phyloP scores from a whole-genome alignment of 2,797 vertebrate genomes.

The Mastacembelus armatus region DNA sequence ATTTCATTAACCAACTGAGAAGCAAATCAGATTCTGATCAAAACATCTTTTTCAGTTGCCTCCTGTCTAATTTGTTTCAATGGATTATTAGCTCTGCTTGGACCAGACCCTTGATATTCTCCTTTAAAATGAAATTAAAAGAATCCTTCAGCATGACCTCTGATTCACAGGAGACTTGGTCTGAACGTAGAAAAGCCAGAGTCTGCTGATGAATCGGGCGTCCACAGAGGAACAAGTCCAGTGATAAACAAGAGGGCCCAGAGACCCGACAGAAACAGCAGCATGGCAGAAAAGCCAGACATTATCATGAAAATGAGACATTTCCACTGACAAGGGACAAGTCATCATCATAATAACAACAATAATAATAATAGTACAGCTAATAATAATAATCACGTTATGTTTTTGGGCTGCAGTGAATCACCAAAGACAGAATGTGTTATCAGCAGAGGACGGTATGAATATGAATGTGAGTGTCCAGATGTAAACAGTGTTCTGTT shows the following conservation, averaged over 20 bases:
- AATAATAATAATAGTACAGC: constrained; percentile 11
- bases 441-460: constrained; percentile 7
- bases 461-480: constrained; percentile 20
- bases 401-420: neutral
- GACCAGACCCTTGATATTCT: neutral
- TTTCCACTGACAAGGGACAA: constrained; percentile 6
- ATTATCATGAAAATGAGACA: constrained; percentile 41
- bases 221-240: neutral
- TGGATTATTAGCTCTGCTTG: neutral
- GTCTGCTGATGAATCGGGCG: neutral
- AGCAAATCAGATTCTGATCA: too few species aligned
- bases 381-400: constrained; percentile 17
- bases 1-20: too few species aligned
- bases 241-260: constrained; percentile 4
- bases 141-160: neutral
- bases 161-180: neutral
- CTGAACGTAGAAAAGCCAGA: neutral
- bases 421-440: neutral
- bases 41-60: neutral
- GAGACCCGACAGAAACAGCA: neutral
- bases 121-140: neutral
- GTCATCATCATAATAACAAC: constrained; percentile 2
- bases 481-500: constrained; percentile 8
- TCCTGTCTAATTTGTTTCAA: neutral
- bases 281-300: neutral